phyloP scores from a whole-genome alignment of 2,888 invertebrate genomes.

The Tetranychus piercei region DNA sequence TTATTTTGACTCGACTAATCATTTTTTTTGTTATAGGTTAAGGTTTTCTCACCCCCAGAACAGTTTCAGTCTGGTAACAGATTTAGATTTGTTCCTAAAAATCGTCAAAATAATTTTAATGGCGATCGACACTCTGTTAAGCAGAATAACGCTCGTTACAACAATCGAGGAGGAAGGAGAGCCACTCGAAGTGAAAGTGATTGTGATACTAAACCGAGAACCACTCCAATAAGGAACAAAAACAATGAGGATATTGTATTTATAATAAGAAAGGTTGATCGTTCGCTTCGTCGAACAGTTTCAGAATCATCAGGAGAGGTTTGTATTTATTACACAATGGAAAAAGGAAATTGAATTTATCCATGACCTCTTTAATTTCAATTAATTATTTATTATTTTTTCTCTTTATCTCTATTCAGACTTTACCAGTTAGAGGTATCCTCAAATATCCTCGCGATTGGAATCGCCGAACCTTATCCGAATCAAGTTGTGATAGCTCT shows the following conservation, averaged over 20 bases:
- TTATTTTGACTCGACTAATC: neutral
- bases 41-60: neutral
- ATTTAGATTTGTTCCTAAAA: neutral
- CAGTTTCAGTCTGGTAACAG: neutral
- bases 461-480: constrained; percentile 15
- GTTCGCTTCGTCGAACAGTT: neutral
- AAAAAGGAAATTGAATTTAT: neutral
- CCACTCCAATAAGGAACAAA: neutral
- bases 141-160: neutral
- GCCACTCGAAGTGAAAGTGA: neutral
- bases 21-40: neutral
- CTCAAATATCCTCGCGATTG: constrained; percentile 14
- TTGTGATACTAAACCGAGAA: neutral
- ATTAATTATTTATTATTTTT: neutral
- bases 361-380: neutral
- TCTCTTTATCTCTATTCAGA: neutral
- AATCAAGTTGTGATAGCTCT: constrained; percentile 14
- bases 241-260: neutral
- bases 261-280: neutral
- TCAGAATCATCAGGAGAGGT: neutral
- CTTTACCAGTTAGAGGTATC: constrained; percentile 11
- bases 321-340: neutral
- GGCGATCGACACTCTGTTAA: too few species aligned
- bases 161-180: neutral
- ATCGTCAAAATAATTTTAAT: neutral